phyloP scores from a whole-genome alignment of 1,140 invertebrate species.

The Lutraria rhynchaena region DNA sequence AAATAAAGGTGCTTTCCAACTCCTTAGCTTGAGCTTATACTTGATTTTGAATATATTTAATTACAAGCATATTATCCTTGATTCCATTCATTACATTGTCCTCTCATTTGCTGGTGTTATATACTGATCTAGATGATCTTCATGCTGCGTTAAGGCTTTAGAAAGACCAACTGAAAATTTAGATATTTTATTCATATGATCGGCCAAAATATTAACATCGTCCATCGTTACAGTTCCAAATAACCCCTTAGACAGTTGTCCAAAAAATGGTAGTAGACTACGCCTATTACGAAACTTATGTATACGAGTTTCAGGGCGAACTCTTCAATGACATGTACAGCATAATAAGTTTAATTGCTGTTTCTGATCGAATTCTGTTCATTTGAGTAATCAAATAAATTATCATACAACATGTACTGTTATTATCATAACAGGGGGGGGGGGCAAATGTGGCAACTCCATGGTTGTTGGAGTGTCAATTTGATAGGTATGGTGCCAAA shows the following conservation, averaged over 20 bases:
- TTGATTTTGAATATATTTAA: not conserved
- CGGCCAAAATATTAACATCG: constrained; percentile 38
- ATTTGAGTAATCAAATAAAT: not conserved
- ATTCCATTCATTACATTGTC: not conserved
- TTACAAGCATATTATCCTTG: not conserved
- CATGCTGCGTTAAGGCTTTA: constrained; percentile 38
- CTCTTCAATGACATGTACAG: constrained; percentile 3
- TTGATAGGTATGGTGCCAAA: too few species aligned
- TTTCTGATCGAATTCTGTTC: not conserved
- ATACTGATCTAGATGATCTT: constrained; percentile 23
- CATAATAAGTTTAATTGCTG: not conserved
- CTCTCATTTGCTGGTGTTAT: constrained; percentile 10
- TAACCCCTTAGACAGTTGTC: constrained; percentile 54
- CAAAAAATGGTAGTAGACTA: constrained; percentile 56
- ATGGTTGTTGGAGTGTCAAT: too few species aligned
- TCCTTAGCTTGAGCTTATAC: not conserved
- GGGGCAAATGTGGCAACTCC: too few species aligned
- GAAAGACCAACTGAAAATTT: constrained; percentile 27
- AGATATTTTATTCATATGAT: constrained; percentile 36
- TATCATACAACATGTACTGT: not conserved
- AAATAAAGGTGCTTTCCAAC: too few species aligned
- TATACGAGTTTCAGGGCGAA: constrained; percentile 17
- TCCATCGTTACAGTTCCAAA: constrained; percentile 62
- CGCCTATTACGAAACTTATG: constrained; percentile 26
- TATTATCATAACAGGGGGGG: not conserved